A percentile compares a stretch with the other conserved stretches of the same genome.
Conservation (phyloP, 1,140 invertebrate species). For the Drosophila kohkoa region DNA sequence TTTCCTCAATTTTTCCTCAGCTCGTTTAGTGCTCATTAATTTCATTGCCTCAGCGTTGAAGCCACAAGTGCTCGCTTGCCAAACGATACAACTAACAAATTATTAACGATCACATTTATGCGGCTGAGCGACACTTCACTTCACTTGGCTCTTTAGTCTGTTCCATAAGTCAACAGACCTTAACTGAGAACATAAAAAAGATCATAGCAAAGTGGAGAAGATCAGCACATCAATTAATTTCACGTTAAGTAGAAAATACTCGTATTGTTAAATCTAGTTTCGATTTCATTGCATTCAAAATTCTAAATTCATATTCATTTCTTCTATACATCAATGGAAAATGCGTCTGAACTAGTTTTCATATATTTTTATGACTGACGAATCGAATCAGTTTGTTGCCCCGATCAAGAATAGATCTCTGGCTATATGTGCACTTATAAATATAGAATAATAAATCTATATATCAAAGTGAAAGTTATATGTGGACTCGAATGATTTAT, state of each 20-base stretch:
- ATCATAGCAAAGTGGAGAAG: neutral
- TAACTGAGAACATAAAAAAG: neutral
- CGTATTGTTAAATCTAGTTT: too few species aligned
- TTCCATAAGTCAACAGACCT: neutral
- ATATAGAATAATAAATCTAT: constrained; percentile 11
- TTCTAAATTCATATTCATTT: neutral
- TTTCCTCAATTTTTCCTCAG: neutral
- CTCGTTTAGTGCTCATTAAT: constrained; percentile 65
- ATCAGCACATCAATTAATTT: neutral
- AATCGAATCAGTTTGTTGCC: neutral
- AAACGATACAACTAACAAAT: neutral
- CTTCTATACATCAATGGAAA: too few species aligned
- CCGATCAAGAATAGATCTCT: constrained; percentile 3
- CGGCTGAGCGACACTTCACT: neutral
- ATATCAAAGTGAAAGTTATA: constrained; percentile 6
- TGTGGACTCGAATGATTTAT: constrained; percentile 3
- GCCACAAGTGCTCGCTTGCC: constrained; percentile 16
- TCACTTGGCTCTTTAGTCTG: neutral
- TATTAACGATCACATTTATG: constrained; percentile 9
- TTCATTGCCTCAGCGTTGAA: constrained; percentile 32
- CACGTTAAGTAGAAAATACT: neutral
- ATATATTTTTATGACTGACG: too few species aligned
- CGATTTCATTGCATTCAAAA: too few species aligned
- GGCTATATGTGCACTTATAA: neutral
- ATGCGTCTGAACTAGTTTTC: too few species aligned